Base-by-base conservation (phyloP, 2,888 invertebrate species). In the Thelaira solivaga region DNA sequence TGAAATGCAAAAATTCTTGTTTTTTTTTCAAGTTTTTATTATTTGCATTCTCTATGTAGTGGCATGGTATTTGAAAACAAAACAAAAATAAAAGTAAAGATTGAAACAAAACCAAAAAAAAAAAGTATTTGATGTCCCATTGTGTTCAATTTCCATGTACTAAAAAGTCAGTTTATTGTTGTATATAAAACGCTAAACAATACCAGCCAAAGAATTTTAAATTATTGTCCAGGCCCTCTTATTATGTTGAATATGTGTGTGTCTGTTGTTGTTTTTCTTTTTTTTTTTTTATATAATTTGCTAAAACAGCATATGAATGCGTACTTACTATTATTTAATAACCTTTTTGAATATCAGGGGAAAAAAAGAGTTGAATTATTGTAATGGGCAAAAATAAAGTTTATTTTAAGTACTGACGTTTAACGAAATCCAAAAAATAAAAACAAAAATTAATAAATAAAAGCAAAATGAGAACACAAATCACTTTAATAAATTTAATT, bases 201-300 rank as follows among this genome's bases (percentile, higher is more conserved):
- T 62, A 68, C 61, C 29, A 26, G 34, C 29, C 43, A 72, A 62
- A 39, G 16, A 59, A 47, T 29, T 69, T 64, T 51, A 74, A 78
- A 65, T 78, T 69, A 78, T 78, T 74, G 69, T 74, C 69, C 78
- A 69, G 65, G 45, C 61, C 74, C 74, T 53, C 55, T 64, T 64
- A 72, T 64, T 64, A 55, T 55, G 62, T 53, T 26, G n/a, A 43
- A 2, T 61, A n/a, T n/a, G n/a, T n/a, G n/a, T n/a, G n/a, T n/a
- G n/a, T n/a, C n/a, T n/a, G n/a, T 16, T 49, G 31, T 34, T n/a
- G 8, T 34, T 41, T 43, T 43, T 18, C 18, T 4, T 57, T 34
- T 16, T 5, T 29, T 51, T 43, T 62, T n/a, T n/a, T 29, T 26
- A 57, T 39, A 39, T 31, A 62, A 72, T 53, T 72, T 72, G 36